Evolutionary conservation across 2,113 vertebrate species (phyloP).

Genomic region (Hippocampus comes): DNA sequence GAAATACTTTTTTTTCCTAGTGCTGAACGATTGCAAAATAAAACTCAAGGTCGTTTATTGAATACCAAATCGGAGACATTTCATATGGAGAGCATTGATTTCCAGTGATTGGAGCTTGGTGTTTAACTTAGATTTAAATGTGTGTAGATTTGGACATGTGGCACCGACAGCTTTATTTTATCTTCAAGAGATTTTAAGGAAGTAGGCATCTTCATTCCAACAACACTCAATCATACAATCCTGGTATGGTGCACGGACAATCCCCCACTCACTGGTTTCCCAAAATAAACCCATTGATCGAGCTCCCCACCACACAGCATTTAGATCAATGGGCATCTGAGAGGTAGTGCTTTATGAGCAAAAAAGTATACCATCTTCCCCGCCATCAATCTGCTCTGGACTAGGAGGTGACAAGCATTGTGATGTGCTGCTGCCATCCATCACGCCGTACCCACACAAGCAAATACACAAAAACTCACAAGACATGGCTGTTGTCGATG

Average conservation of each 20-base stretch:
- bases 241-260: slow-evolving; percentile 47
- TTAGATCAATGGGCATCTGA: slow-evolving; percentile 60
- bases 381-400: slow-evolving; percentile 63
- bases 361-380: slow-evolving; percentile 51
- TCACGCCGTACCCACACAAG: slow-evolving; percentile 30
- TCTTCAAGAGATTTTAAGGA: slow-evolving; percentile 7
- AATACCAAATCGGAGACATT: not conserved
- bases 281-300: slow-evolving; percentile 68
- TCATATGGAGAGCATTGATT: not conserved
- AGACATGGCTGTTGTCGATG: not conserved
- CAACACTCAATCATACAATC: slow-evolving; percentile 40
- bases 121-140: not conserved
- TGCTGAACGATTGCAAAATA: not conserved
- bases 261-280: slow-evolving; percentile 43
- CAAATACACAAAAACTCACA: not conserved
- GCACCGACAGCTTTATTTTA: slow-evolving; percentile 26
- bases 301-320: slow-evolving; percentile 58
- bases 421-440: slow-evolving; percentile 53
- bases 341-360: slow-evolving; percentile 61
- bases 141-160: not conserved
- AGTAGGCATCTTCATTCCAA: slow-evolving; percentile 38
- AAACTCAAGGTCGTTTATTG: not conserved
- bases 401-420: slow-evolving; percentile 39
- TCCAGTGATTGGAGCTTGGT: not conserved
- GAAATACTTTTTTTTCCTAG: not conserved